Evolutionary conservation across 2,888 invertebrate species (phyloP).

Genomic region (Hydrotaea diabolus): DNA sequence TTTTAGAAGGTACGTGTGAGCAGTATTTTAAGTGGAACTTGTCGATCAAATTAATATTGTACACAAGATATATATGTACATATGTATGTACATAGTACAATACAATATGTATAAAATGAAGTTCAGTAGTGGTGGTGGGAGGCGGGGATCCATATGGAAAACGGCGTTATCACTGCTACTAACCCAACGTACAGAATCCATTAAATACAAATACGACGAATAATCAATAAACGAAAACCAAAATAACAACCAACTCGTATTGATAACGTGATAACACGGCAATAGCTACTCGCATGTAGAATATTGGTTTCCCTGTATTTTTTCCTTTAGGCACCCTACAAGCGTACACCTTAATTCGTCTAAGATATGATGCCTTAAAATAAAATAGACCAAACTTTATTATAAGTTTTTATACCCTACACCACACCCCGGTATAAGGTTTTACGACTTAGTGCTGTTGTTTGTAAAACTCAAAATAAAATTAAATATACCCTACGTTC

Average conservation of each 20-base stretch:
- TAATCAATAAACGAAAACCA: conserved; percentile 39
- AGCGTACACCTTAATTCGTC: no score
- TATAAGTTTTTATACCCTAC: no score
- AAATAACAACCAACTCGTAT: conserved; percentile 16
- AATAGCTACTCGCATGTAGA: not conserved
- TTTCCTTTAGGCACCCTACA: conserved; percentile 14
- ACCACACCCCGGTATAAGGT: no score
- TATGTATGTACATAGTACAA: no score
- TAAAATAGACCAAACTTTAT: no score
- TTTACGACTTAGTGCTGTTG: no score
- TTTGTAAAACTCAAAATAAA: no score
- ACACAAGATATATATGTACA: no score
- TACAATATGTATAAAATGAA: no score
- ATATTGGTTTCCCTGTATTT: not conserved
- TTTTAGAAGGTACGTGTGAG: conserved; percentile 18
- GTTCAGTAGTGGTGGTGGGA: no score
- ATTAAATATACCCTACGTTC: no score
- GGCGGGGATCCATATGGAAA: not conserved
- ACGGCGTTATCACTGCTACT: not conserved
- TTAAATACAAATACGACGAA: conserved; percentile 65
- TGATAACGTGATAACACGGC: conserved; percentile 40
- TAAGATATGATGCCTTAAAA: no score
- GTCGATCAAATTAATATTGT: conserved; percentile 10
- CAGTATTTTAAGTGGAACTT: not conserved
- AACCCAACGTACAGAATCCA: conserved; percentile 44